Conservation (phyloP, 2,888 invertebrate species). For the Elysia crispata region DNA sequence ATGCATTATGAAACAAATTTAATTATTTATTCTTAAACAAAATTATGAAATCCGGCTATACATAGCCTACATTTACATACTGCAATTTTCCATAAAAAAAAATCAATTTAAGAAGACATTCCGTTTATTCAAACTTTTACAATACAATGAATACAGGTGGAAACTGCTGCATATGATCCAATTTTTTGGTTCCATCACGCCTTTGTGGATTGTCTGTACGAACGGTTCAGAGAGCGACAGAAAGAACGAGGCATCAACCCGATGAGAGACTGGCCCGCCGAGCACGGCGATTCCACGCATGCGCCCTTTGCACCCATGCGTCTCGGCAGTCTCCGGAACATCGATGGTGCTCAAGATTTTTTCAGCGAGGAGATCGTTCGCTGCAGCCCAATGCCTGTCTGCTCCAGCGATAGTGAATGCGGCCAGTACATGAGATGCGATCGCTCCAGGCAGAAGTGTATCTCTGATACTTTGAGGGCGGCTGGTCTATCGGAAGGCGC, state of each 20-base stretch:
- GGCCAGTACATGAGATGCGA: slow-evolving; percentile 61
- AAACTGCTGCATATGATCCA: slow-evolving; percentile 57
- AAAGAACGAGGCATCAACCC: slow-evolving; percentile 43
- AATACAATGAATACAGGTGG: slow-evolving; percentile 41
- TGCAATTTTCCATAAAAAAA: too few species aligned
- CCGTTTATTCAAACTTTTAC: too few species aligned
- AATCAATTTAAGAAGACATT: too few species aligned
- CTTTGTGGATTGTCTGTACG: slow-evolving; percentile 57
- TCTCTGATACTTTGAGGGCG: slow-evolving; percentile 51
- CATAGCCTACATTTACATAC: too few species aligned
- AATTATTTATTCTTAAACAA: too few species aligned
- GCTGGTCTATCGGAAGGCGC: not conserved
- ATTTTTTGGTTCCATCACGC: slow-evolving; percentile 59
- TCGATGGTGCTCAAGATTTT: slow-evolving; percentile 62
- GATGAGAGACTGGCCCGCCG: slow-evolving; percentile 51
- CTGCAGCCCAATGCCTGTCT: slow-evolving; percentile 52
- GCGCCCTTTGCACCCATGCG: slow-evolving; percentile 59
- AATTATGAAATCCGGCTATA: too few species aligned
- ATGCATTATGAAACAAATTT: too few species aligned
- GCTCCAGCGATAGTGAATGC: slow-evolving; percentile 55
- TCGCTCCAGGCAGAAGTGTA: slow-evolving; percentile 54
- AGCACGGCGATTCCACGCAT: slow-evolving; percentile 51
- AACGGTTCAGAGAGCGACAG: slow-evolving; percentile 53
- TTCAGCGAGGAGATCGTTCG: slow-evolving; percentile 54
- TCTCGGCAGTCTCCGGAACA: slow-evolving; percentile 62